These are phyloP conservation scores for Phymatocera aterrima DNA, from an alignment of 2,888 invertebrate genomes.

Conservation along the genomic window DNA sequence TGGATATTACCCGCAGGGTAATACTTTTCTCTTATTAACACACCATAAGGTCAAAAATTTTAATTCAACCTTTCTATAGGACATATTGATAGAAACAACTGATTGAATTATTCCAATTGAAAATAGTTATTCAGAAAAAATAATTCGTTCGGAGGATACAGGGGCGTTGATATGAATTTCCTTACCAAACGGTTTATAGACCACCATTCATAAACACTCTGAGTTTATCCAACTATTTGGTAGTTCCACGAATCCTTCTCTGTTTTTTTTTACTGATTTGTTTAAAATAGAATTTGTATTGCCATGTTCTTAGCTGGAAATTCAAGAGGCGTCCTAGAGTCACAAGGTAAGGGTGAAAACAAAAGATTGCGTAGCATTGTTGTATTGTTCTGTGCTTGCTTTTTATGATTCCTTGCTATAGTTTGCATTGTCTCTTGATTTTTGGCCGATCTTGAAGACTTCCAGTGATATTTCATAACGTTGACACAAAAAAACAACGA, in stretches of 20 bases:
- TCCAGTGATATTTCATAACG: not conserved
- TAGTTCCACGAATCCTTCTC: not conserved
- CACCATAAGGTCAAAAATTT: not conserved
- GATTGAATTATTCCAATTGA: not conserved
- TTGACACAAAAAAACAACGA: too few relatives aligned
- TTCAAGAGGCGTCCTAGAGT: slow-evolving; percentile 71
- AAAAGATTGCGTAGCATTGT: slow-evolving; percentile 1
- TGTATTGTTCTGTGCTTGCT: slow-evolving; percentile 15
- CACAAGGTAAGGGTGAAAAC: slow-evolving; percentile 67
- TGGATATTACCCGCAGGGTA: slow-evolving; percentile 72
- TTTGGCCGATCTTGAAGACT: not conserved
- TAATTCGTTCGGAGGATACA: too few relatives aligned
- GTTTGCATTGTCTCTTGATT: slow-evolving; percentile 42
- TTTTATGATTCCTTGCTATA: slow-evolving; percentile 31
- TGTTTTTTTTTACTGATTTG: slow-evolving; percentile 33
- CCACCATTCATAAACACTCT: not conserved
- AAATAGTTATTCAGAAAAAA: not conserved
- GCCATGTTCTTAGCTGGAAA: slow-evolving; percentile 70
- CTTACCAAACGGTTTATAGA: not conserved
- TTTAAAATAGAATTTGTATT: slow-evolving; percentile 61
- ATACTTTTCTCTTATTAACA: slow-evolving; percentile 1
- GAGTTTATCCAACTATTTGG: not conserved
- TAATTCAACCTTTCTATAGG: not conserved
- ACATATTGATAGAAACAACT: not conserved
- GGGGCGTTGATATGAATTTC: not conserved